A percentile compares a stretch with the other conserved stretches of the same genome.
Evolutionary conservation across 2,113 vertebrate species (phyloP).

Genomic region (Pristiophorus japonicus): DNA sequence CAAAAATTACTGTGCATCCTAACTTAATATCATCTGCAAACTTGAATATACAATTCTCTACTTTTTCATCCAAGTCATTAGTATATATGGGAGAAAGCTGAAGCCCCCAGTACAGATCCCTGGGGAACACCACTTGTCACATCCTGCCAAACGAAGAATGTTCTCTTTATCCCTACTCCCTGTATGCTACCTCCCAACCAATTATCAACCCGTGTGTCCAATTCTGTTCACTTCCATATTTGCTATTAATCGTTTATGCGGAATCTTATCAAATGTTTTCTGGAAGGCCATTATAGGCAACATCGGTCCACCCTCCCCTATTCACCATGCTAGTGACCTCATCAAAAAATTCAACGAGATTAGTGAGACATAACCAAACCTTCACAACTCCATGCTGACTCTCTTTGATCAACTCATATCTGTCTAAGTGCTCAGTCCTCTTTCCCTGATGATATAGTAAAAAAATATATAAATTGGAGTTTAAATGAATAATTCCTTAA

Average conservation of each 20-base stretch:
- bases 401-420: background rate
- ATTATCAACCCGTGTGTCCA: background rate
- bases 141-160: too few relatives aligned
- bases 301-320: background rate
- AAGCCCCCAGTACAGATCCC: too few relatives aligned
- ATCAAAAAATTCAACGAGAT: background rate
- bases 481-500: background rate
- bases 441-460: too few relatives aligned
- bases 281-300: background rate
- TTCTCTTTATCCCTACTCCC: too few relatives aligned
- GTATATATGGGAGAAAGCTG: too few relatives aligned
- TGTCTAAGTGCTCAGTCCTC: background rate
- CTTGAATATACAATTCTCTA: too few relatives aligned
- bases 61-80: too few relatives aligned
- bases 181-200: background rate
- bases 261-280: background rate
- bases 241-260: background rate
- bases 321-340: background rate
- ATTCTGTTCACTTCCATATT: background rate
- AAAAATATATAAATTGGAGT: background rate
- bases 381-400: background rate
- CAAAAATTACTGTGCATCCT: too few relatives aligned
- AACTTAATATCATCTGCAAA: too few relatives aligned
- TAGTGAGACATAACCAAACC: background rate
- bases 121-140: too few relatives aligned